Evolutionary conservation across 2,797 vertebrate species (phyloP).

Genomic region (Acestrorhynchus altus): DNA sequence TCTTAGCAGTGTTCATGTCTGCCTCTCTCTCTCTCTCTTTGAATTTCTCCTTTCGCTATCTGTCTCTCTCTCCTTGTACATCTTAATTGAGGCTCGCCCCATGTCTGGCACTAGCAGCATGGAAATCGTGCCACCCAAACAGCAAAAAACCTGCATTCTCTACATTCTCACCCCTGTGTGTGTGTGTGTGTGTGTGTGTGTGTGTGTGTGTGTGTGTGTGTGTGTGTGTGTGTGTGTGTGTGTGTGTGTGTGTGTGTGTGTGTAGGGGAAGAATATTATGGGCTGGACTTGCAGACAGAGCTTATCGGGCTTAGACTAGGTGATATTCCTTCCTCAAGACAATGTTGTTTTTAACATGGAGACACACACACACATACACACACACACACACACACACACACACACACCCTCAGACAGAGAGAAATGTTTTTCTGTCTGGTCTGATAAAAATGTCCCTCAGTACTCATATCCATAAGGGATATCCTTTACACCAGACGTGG

Average conservation of each 20-base stretch:
- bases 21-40: no score
- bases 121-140: slow-evolving; percentile 14
- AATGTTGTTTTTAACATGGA: neutral
- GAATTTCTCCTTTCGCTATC: neutral
- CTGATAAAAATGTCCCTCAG: slow-evolving; percentile 42
- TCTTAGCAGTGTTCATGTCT: neutral
- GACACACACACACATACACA: neutral
- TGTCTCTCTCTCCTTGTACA: neutral
- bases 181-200: slow-evolving; percentile 5
- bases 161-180: neutral
- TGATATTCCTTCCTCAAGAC: slow-evolving; percentile 6
- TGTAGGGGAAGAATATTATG: slow-evolving; percentile 5
- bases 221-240: no score
- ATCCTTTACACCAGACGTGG: slow-evolving; percentile 46
- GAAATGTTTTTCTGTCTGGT: slow-evolving; percentile 25
- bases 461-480: slow-evolving; percentile 29
- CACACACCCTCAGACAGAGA: neutral
- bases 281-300: slow-evolving; percentile 22
- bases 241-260: slow-evolving; percentile 1
- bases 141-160: neutral
- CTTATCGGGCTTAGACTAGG: slow-evolving; percentile 45
- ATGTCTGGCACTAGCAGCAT: no score
- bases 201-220: neutral
- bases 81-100: no score
- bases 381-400: neutral